phyloP scores from a whole-genome alignment of 2,888 invertebrate species.

The Sphecodes monilicornis region DNA sequence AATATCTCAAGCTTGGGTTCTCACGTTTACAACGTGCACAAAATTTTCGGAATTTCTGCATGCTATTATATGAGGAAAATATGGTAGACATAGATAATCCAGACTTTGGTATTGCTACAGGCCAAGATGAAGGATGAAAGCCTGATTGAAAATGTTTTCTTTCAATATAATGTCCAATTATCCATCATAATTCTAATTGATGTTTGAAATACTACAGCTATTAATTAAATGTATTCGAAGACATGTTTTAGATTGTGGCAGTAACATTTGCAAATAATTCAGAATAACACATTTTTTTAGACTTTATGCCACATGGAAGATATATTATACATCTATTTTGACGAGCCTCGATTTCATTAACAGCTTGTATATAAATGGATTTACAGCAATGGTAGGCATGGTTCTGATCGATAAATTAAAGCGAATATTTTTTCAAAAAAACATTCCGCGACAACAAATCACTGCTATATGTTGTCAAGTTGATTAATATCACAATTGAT shows the following conservation, averaged over 20 bases:
- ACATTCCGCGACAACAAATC: background rate
- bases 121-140: background rate
- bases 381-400: background rate
- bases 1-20: background rate
- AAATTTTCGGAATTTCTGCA: background rate
- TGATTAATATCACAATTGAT: background rate
- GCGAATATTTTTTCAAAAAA: background rate
- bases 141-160: background rate
- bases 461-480: background rate
- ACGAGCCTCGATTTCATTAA: slow-evolving; percentile 24
- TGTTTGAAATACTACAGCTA: background rate
- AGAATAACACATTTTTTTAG: background rate
- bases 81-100: background rate
- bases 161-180: background rate
- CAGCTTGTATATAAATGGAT: slow-evolving; percentile 19
- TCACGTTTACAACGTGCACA: background rate
- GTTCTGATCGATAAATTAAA: slow-evolving; percentile 16
- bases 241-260: background rate
- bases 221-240: background rate
- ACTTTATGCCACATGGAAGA: background rate
- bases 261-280: background rate
- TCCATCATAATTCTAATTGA: background rate
- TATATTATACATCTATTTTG: background rate
- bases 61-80: background rate
- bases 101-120: background rate